Evolutionary conservation across 2,888 invertebrate genomes (phyloP).

Genomic region (Bembecia ichneumoniformis): DNA sequence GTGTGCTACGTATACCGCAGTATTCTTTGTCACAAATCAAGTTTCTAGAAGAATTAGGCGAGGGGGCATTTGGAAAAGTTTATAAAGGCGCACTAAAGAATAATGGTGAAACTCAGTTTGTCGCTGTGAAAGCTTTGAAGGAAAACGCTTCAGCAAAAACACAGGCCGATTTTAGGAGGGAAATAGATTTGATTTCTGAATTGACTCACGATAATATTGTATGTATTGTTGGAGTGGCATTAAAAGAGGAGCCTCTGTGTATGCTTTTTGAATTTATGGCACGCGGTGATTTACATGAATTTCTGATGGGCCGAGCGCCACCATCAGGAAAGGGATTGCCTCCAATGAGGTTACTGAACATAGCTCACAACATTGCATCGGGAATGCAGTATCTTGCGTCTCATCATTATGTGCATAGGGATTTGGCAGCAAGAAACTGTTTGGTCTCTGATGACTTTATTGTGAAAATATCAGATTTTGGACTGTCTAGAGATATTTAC

Average conservation of each 20-base stretch:
- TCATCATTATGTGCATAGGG: slow-evolving; percentile 97
- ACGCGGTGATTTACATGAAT: slow-evolving; percentile 96
- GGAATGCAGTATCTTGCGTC: slow-evolving; percentile 90
- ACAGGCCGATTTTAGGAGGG: slow-evolving; percentile 91
- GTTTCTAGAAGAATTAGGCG: slow-evolving; percentile 92
- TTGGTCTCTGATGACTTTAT: slow-evolving; percentile 94
- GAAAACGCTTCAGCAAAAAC: slow-evolving; percentile 94
- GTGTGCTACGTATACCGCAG: slow-evolving; percentile 80
- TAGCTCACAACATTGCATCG: slow-evolving; percentile 87
- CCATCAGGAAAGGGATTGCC: slow-evolving; percentile 83
- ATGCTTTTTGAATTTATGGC: slow-evolving; percentile 99
- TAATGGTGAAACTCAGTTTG: slow-evolving; percentile 79
- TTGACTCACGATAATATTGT: slow-evolving; percentile 96
- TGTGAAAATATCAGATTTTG: slow-evolving; percentile 98
- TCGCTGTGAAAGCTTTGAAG: slow-evolving; percentile 94
- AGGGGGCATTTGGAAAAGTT: slow-evolving; percentile 98
- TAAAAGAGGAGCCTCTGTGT: slow-evolving; percentile 90
- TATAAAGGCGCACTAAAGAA: slow-evolving; percentile 93
- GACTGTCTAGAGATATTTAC: slow-evolving; percentile 92
- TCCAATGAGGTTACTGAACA: slow-evolving; percentile 90
- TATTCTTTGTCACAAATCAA: slow-evolving; percentile 88
- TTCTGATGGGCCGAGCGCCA: slow-evolving; percentile 91
- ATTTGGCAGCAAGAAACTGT: slow-evolving; percentile 96
- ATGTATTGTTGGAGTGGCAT: slow-evolving; percentile 91
- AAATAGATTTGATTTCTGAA: slow-evolving; percentile 95